phyloP scores from a whole-genome alignment of 1,140 invertebrate species.

The Wasmannia auropunctata region DNA sequence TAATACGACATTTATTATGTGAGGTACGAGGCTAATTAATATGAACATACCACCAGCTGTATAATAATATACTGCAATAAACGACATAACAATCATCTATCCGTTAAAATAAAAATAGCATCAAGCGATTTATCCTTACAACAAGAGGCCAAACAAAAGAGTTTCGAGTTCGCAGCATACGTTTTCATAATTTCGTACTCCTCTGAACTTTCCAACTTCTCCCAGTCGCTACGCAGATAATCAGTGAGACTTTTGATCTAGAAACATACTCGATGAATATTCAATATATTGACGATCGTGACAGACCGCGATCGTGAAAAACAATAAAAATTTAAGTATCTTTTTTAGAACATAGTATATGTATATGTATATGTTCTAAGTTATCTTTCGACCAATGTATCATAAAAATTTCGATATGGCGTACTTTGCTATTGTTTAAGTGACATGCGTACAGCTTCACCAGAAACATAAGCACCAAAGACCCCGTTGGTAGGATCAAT shows the following conservation, averaged over 20 bases:
- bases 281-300: neutral
- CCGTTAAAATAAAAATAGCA: neutral
- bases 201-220: neutral
- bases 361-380: too few species aligned
- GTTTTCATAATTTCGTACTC: slow-evolving; percentile 27
- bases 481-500: too few species aligned
- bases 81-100: neutral
- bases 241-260: slow-evolving; percentile 16
- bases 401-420: neutral
- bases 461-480: too few species aligned
- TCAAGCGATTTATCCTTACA: neutral
- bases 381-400: neutral
- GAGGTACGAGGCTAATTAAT: neutral
- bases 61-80: neutral
- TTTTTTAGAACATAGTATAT: too few species aligned
- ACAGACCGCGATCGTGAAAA: neutral
- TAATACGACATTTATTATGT: neutral
- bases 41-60: neutral
- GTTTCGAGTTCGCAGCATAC: neutral
- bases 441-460: neutral
- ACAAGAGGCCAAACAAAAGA: neutral
- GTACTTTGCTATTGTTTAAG: neutral
- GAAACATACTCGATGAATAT: neutral
- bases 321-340: neutral
- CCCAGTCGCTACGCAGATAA: neutral